Conservation (phyloP, 2,888 invertebrate genomes). For the Erebia ligea region DNA sequence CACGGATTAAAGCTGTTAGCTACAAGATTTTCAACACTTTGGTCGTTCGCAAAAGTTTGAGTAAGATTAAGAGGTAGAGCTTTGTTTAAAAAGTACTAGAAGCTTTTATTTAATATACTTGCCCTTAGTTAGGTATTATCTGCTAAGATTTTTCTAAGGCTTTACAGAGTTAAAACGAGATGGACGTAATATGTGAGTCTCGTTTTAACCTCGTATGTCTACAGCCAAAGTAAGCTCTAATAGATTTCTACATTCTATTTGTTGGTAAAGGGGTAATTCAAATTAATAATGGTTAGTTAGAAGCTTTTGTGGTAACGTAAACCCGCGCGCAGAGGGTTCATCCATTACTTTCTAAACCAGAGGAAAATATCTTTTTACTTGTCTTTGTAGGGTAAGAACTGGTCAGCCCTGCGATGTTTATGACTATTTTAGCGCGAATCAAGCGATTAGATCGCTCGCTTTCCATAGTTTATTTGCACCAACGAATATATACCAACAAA, state of each 20-base stretch:
- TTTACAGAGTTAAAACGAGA: too few relatives aligned
- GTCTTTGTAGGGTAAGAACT: not conserved
- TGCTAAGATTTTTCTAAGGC: too few relatives aligned
- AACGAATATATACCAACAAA: not conserved
- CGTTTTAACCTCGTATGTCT: too few relatives aligned
- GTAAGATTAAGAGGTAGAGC: not conserved
- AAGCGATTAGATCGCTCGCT: not conserved
- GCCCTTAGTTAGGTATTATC: not conserved
- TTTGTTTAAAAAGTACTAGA: not conserved
- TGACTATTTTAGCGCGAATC: not conserved
- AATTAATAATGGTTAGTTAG: too few relatives aligned
- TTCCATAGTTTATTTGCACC: not conserved
- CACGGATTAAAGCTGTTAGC: constrained; percentile 9
- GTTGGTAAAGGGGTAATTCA: too few relatives aligned
- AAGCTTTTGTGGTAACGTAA: too few relatives aligned
- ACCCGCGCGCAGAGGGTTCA: too few relatives aligned
- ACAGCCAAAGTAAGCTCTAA: too few relatives aligned
- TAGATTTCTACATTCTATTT: too few relatives aligned
- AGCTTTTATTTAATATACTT: not conserved
- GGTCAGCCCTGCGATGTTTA: not conserved
- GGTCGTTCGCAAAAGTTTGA: not conserved
- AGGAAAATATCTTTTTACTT: too few relatives aligned
- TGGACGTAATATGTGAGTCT: too few relatives aligned
- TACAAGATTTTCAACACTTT: not conserved
- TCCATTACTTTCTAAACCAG: too few relatives aligned